Evolutionary conservation across 30 jellyfish, hydroid and myxozoan genomes (phyloP).

Genomic region (Haliclystus octoradiatus): DNA sequence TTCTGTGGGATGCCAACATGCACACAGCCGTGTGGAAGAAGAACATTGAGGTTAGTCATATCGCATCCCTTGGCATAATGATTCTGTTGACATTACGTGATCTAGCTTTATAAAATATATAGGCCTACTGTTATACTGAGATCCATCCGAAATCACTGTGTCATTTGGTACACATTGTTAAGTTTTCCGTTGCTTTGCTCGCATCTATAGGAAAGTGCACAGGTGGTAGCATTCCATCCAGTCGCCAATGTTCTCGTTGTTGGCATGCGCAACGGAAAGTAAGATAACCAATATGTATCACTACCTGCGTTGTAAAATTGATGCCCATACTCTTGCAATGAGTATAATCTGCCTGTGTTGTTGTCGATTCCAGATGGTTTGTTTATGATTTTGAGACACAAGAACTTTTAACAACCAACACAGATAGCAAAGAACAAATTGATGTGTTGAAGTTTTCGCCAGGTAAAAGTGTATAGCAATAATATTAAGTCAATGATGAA

Average conservation of each 20-base stretch:
- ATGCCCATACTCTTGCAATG: background rate
- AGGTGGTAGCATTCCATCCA: constrained; percentile 64
- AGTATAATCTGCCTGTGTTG: background rate
- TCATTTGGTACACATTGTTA: too few relatives aligned
- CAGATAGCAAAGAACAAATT: constrained; percentile 54
- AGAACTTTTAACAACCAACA: constrained; percentile 22
- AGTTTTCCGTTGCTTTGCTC: too few relatives aligned
- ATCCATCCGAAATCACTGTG: too few relatives aligned
- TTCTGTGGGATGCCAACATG: constrained; percentile 60
- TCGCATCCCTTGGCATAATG: too few relatives aligned
- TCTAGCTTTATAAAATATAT: too few relatives aligned
- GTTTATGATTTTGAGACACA: constrained; percentile 40
- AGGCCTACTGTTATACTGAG: too few relatives aligned
- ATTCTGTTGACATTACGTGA: background rate
- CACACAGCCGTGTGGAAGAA: constrained; percentile 51
- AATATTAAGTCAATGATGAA: too few relatives aligned
- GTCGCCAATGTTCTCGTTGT: constrained; percentile 30
- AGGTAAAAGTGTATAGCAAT: too few relatives aligned
- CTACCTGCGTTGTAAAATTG: background rate
- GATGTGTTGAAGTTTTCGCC: constrained; percentile 49
- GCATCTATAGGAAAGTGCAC: constrained; percentile 56
- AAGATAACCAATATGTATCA: background rate
- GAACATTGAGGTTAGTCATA: constrained; percentile 35
- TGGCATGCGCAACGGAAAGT: constrained; percentile 71
- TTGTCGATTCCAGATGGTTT: constrained; percentile 33